Base-by-base conservation (phyloP, 2,888 invertebrate species). In the Oscheius onirici region DNA sequence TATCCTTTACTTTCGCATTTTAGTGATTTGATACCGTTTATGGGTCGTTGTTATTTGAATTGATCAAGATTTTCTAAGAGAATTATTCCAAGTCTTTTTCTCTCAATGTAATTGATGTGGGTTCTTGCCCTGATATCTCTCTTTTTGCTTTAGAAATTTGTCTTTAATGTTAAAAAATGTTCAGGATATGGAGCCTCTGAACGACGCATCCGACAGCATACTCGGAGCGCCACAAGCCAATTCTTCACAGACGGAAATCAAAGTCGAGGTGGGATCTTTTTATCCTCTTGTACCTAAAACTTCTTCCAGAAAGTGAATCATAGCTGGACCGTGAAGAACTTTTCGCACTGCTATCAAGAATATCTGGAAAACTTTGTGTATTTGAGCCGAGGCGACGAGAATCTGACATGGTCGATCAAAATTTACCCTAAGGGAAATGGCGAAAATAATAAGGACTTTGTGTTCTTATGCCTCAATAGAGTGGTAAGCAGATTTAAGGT, bases 311-410 rank as follows among this genome's bases (percentile, higher is more conserved):
- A 86, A 72, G 83, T 87, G 3, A 85, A 84, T 65, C 87, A 88
- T 72, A 83, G 82, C 22, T 87, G 87, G 87, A 87, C 87, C n/a
- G 87, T 87, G 57, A 87, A 87, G 75, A 87, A 87, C 72, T 87
- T 87, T 65, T 84, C 84, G 26, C 87, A 87, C 61, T 87, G 87
- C 68, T 87, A 87, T 65, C 87, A 88, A 67, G 78, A 79, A 65
- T 79, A 81, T 70, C 58, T 79, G 15, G 78, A 69, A 75, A 87
- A 87, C 71, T 87, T 86, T 72, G 88, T 87, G 0, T 82, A 86
- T 71, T 71, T 86, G 20, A 66, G 54, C 10, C 43, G 73, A 17
- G 73, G 73, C 11, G 73, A 73, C 26, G 73, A 73, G 51, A 24
- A 44, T 20, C 65, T 69, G 51, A 77, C 69, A 43, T 79, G 69